Conservation (phyloP, 1,140 invertebrate species). For the Sinella curviseta region DNA sequence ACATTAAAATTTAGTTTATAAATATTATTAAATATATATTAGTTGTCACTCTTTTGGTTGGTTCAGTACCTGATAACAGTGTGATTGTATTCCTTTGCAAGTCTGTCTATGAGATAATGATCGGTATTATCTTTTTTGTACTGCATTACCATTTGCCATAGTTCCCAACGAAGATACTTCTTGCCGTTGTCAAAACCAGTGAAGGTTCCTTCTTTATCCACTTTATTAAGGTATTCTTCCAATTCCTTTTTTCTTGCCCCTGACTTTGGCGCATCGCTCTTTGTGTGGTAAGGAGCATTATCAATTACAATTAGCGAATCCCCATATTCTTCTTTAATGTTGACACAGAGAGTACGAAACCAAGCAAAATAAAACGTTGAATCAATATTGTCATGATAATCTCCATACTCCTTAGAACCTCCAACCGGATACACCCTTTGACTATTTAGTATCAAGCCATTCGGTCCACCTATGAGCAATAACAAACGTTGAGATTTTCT, state of each 20-base stretch:
- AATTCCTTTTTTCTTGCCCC: too few species aligned
- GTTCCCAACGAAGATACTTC: not conserved
- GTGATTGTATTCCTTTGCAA: not conserved
- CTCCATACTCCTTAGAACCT: not conserved
- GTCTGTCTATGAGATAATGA: not conserved
- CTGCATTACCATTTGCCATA: not conserved
- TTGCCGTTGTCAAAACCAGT: too few species aligned
- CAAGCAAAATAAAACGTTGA: too few species aligned
- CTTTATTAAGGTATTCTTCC: too few species aligned
- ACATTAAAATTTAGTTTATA: too few species aligned
- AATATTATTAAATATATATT: not conserved
- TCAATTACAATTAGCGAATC: too few species aligned
- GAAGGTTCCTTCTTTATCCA: too few species aligned
- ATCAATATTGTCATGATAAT: too few species aligned
- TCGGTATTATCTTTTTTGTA: not conserved
- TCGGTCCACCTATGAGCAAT: not conserved
- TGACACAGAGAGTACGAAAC: too few species aligned
- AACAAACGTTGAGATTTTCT: not conserved
- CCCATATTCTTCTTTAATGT: too few species aligned
- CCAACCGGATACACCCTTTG: not conserved
- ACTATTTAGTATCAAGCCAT: not conserved
- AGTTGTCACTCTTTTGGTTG: not conserved
- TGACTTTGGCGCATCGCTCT: too few species aligned
- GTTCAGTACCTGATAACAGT: not conserved
- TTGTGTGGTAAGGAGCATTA: too few species aligned